Conservation (phyloP, 2,113 vertebrate species). For the Drymodes brunneopygia region DNA sequence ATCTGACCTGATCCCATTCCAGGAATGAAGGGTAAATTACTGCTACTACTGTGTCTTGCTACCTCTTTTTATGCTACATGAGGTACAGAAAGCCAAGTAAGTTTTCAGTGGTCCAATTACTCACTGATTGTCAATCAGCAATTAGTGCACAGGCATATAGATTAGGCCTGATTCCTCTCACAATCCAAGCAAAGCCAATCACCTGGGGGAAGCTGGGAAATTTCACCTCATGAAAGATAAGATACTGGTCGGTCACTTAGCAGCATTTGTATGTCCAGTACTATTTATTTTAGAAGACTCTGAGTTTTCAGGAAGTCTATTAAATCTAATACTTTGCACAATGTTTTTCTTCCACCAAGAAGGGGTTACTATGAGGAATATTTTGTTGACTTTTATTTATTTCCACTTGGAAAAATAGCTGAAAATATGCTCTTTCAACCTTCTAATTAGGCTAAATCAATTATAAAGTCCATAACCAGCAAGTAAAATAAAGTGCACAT, state of each 20-base stretch:
- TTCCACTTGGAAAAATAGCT: not conserved
- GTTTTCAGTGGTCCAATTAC: not conserved
- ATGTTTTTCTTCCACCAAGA: not conserved
- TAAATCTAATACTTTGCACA: not conserved
- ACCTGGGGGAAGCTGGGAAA: not conserved
- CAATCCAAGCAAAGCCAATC: not conserved
- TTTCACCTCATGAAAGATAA: not conserved
- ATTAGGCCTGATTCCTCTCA: not conserved
- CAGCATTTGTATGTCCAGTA: not conserved
- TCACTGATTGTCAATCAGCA: not conserved
- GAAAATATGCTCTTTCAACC: not conserved
- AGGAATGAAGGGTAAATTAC: not conserved
- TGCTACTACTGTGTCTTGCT: not conserved
- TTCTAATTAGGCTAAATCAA: not conserved
- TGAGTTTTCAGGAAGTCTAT: not conserved
- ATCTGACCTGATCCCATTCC: not conserved
- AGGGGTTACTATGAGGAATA: not conserved
- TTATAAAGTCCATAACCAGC: not conserved
- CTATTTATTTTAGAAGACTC: not conserved
- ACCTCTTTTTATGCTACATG: not conserved
- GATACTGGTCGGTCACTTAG: not conserved
- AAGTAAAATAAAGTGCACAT: not conserved
- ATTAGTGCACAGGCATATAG: fast-evolving
- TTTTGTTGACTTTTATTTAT: not conserved
- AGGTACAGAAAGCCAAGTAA: not conserved